These are phyloP conservation scores for Polydesmus complanatus DNA, from an alignment of 2,888 invertebrate species.

Conservation along the genomic window DNA sequence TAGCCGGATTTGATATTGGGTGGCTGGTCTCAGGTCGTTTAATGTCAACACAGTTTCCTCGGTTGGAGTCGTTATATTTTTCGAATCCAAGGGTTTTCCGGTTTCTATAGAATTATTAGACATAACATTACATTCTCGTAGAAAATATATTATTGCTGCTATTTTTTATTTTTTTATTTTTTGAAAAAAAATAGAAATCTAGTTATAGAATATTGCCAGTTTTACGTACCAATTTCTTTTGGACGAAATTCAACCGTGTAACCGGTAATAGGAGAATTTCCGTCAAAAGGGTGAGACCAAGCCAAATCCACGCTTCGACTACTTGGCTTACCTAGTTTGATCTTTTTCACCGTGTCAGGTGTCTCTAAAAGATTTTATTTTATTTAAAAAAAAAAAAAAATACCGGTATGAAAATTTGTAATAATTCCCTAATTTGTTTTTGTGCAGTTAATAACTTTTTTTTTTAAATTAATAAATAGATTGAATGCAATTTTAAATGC, in stretches of 20 bases:
- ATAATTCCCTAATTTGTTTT: too few relatives aligned
- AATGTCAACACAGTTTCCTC: slow-evolving; percentile 5
- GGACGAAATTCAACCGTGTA: slow-evolving; percentile 13
- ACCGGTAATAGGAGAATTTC: slow-evolving; percentile 22
- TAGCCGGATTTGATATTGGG: slow-evolving; percentile 12
- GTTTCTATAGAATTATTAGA: too few relatives aligned
- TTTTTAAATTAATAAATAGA: too few relatives aligned
- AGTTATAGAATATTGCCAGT: too few relatives aligned
- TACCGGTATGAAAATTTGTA: too few relatives aligned
- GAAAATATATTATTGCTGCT: neutral
- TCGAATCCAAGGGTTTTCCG: slow-evolving; percentile 6
- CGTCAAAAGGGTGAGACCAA: slow-evolving; percentile 31
- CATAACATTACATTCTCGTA: neutral
- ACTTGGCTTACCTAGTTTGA: slow-evolving; percentile 4
- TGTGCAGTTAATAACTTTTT: too few relatives aligned
- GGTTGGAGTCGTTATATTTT: slow-evolving; percentile 2
- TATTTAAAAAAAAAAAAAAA: too few relatives aligned
- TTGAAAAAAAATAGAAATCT: too few relatives aligned
- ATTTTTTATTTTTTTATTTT: neutral
- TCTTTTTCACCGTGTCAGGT: slow-evolving; percentile 8
- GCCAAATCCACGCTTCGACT: slow-evolving; percentile 23
- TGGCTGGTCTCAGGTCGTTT: slow-evolving; percentile 10
- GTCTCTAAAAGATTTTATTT: too few relatives aligned
- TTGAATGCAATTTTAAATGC: too few relatives aligned
- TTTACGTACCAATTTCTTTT: slow-evolving; percentile 9